Evolutionary conservation across 92 coral and sea anemone species (phyloP), one percentile per base, ranked within the genome.

Genomic region (Heliopora coerulea): DNA sequence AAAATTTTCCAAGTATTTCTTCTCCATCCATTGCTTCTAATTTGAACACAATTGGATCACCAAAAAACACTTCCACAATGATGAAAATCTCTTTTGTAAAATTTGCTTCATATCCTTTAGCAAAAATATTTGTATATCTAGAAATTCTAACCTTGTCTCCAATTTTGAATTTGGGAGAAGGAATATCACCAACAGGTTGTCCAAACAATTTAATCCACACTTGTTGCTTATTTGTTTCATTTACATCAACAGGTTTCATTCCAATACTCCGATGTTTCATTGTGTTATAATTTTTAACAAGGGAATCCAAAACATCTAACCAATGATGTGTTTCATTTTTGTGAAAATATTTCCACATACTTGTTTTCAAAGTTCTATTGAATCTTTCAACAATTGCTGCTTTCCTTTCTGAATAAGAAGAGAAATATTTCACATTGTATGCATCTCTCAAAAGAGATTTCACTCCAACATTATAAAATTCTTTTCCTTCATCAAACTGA

Each of bases 231-330:
- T 83, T 83, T 4, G 63, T 44, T 3, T 18, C 59, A 27, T 75
- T 82, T 2, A 82, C 86, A 0, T 74, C 33, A 2, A 9, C 40
- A 11, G 86, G 86, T 23, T 65, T 75, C 72, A 46, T 76, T 31
- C 68, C 56, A 5, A 82, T 82, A 28, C 54, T 75, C 8, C 86
- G 72, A 25, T 82, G 86, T 6, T 25, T 21, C 8, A 50, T 66
- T 39, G 57, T 39, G 62, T 82, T 67, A 56, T 82, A 82, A 12
- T 68, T 39, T 3, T 50, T 35, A 0, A 79, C 56, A 21, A 79
- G 48, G 0, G 56, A 32, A 31, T 10, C 76, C 15, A 79, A 42
- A 1, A 29, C 67, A 41, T 79, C 68, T 26, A 79, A 49, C 56
- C 49, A 80, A 12, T 46, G 59, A 0, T 37, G 62, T 0, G 62